Percentiles rank a stretch among this genome's conserved stretches.
phyloP scores from a whole-genome alignment of 2,113 vertebrate genomes.

The sheep (Ovis aries) region ARS-UI_Ramb_v3.0 NC_056057.1:55718501-55719000 shows the following conservation, averaged over 20 bases:
- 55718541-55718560: neutral
- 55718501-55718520: neutral
- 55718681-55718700: neutral
- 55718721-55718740: neutral
- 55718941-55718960: neutral
- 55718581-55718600: neutral
- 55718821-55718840: neutral
- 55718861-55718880: neutral
- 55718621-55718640: neutral
- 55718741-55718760: neutral
- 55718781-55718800: neutral
- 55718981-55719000: neutral
- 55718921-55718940: neutral
- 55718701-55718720: neutral
- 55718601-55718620: neutral
- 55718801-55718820: neutral
- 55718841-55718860: neutral
- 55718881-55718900: neutral
- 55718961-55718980: neutral
- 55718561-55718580: neutral
- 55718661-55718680: neutral
- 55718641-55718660: neutral
- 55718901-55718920: neutral
- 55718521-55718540: neutral
- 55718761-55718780: neutral